These are phyloP conservation scores for Pyrocoelia pectoralis DNA, from an alignment of 2,888 invertebrate genomes.

Conservation along the genomic window DNA sequence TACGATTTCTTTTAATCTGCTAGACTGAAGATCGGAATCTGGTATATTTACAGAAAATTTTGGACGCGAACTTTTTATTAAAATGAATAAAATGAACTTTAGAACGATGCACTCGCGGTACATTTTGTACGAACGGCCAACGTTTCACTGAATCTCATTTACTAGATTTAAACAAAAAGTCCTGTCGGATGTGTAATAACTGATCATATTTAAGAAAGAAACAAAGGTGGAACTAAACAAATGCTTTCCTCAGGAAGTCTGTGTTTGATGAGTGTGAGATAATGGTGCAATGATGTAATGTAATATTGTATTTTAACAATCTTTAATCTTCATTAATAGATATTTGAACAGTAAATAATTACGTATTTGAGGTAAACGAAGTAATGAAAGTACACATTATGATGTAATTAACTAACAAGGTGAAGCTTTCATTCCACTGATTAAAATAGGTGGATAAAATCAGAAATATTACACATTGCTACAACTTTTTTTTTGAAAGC, in stretches of 20 bases:
- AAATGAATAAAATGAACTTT: background rate
- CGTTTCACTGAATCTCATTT: conserved; percentile 1
- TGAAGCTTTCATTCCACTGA: too few species aligned
- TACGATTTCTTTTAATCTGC: conserved; percentile 15
- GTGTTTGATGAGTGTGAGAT: conserved; percentile 33
- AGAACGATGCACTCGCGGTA: background rate
- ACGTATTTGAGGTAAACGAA: background rate
- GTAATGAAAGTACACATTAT: background rate
- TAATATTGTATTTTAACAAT: conserved; percentile 1
- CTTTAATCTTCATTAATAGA: background rate
- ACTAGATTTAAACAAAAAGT: background rate
- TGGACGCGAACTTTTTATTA: background rate
- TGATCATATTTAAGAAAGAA: conserved; percentile 25
- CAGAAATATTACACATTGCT: too few species aligned
- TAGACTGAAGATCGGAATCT: background rate
- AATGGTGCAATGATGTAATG: conserved; percentile 20
- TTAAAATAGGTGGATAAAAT: too few species aligned
- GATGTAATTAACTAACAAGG: background rate
- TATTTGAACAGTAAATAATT: background rate
- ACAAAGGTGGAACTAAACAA: conserved; percentile 32
- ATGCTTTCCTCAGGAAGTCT: conserved; percentile 37
- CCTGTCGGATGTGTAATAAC: conserved; percentile 15
- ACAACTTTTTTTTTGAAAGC: too few species aligned
- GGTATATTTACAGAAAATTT: background rate
- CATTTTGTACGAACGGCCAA: conserved; percentile 9